Evolutionary conservation across 2,888 invertebrate species (phyloP).

Genomic region (Gastracanthus pulcherrimus): DNA sequence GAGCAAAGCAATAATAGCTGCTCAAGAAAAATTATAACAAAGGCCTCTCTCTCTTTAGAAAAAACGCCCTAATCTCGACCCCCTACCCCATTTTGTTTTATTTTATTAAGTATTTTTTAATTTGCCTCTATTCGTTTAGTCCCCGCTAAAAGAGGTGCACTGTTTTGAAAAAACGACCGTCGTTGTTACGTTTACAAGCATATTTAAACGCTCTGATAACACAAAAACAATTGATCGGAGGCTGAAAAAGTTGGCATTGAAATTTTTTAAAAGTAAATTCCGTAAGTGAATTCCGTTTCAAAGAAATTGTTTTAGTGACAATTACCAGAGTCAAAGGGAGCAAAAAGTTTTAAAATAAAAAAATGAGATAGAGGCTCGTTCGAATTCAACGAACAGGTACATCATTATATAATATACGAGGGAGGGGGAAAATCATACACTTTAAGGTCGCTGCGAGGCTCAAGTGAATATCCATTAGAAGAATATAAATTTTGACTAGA

Average conservation of each 20-base stretch:
- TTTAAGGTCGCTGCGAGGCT: slow-evolving; percentile 54
- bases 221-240: not conserved
- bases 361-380: slow-evolving; percentile 49
- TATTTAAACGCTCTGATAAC: slow-evolving; percentile 6
- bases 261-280: too few species aligned
- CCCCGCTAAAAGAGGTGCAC: slow-evolving; percentile 38
- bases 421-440: slow-evolving; percentile 36
- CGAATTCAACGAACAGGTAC: slow-evolving; percentile 49
- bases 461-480: slow-evolving; percentile 51
- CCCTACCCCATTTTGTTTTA: slow-evolving; percentile 46
- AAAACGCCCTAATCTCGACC: slow-evolving; percentile 61
- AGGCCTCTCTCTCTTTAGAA: slow-evolving; percentile 66
- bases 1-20: slow-evolving; percentile 70
- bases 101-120: slow-evolving; percentile 24
- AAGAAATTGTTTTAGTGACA: slow-evolving; percentile 18
- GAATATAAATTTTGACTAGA: slow-evolving; percentile 72
- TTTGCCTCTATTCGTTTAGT: not conserved
- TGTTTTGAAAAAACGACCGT: slow-evolving; percentile 13
- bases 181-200: slow-evolving; percentile 37
- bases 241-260: not conserved
- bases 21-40: slow-evolving; percentile 67
- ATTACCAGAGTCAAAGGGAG: too few species aligned
- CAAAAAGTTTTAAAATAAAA: slow-evolving; percentile 19
- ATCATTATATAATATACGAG: slow-evolving; percentile 35
- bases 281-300: not conserved